Percentiles rank a stretch among this genome's conserved stretches.
phyloP scores from a whole-genome alignment of 1,140 invertebrate species.

The Branchinecta lindahli region DNA sequence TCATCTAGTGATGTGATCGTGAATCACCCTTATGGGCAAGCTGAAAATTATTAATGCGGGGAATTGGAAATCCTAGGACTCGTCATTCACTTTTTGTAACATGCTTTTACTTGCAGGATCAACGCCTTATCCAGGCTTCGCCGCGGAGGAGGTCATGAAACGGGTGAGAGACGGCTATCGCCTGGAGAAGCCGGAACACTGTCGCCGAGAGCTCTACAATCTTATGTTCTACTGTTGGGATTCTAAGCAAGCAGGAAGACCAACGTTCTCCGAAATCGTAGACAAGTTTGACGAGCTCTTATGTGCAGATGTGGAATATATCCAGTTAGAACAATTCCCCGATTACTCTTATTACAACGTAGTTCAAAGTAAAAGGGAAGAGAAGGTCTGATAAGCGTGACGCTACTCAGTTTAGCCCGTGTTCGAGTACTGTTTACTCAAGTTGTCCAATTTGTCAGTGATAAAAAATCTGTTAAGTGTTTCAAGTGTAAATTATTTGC shows the following conservation, averaged over 20 bases:
- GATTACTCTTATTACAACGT: slow-evolving; percentile 90
- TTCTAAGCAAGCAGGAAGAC: slow-evolving; percentile 54
- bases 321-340: slow-evolving; percentile 76
- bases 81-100: no score
- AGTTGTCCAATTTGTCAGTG: no score
- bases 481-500: no score
- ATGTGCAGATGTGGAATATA: slow-evolving; percentile 77
- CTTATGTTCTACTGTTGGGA: slow-evolving; percentile 92
- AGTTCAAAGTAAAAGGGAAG: slow-evolving; percentile 29
- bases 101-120: slow-evolving; percentile 40
- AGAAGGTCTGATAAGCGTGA: slow-evolving; percentile 24
- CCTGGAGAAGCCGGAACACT: slow-evolving; percentile 74
- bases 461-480: no score
- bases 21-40: no score
- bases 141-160: slow-evolving; percentile 63
- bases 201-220: slow-evolving; percentile 70
- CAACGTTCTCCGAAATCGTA: slow-evolving; percentile 61
- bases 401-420: no score
- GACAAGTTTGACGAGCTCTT: slow-evolving; percentile 59
- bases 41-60: no score
- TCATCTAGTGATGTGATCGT: no score
- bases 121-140: slow-evolving; percentile 72
- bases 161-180: slow-evolving; percentile 63
- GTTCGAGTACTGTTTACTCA: no score
- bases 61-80: no score